Evolutionary conservation across 1,140 invertebrate genomes (phyloP), one percentile per base, ranked within the genome.

Genomic region (Microvelia longipes): DNA sequence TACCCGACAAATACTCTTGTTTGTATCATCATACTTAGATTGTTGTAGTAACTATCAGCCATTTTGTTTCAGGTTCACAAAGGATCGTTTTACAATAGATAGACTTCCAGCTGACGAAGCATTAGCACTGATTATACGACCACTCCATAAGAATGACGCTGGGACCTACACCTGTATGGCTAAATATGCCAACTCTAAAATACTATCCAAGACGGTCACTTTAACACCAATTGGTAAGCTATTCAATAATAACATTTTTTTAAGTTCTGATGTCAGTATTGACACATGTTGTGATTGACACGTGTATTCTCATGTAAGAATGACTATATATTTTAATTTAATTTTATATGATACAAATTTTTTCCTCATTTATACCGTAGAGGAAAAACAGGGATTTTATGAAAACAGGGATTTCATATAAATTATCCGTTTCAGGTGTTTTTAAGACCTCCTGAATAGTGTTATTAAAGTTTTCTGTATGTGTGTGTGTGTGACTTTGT

Each of bases 101-200:
- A 78, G 79, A 68, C 81, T 85, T 81, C 78, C 82, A 72, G 79
- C 84, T 73, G 82, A 75, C 29, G 83, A 82, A 27, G 24, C 70
- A n/a, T 81, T 90, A 70, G 83, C 86, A 64, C 83, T 94, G 28
- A 86, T 90, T 77, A 91, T 94, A 76, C 83, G 85, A 63, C 85
- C 85, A 29, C 82, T 94, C 68, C 84, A 86, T 61, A 86, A 88
- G 69, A 82, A 87, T 50, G 87, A 94, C 79, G 87, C 86, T 64
- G 92, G 92, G 62, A 85, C 80, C 69, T 96, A 95, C 80, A 90
- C 86, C 62, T 96, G 93, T 78, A 83, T 84, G 28, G 92, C 90
- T 11, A 86, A 80, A 69, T 93, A 92, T 77, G 88, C 89, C 24
- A 85, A 81, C 74, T 86, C 85, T 63, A 80, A 88, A 75, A 78